A percentile compares a stretch with the other conserved stretches of the same genome.
Evolutionary conservation across 1,140 invertebrate species (phyloP).

Genomic region (Diploscapter pachys): DNA sequence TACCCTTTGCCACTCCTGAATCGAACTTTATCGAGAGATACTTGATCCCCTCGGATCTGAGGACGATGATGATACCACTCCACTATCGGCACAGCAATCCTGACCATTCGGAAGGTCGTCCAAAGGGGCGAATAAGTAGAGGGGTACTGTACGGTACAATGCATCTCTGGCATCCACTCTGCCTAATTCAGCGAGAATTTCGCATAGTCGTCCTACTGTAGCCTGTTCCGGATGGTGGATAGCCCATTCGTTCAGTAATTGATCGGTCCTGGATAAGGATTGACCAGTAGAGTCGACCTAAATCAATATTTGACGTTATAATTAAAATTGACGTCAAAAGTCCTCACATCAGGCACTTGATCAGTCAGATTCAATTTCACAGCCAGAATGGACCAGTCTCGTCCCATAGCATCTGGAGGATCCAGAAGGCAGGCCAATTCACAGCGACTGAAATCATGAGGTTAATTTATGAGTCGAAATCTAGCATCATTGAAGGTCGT

Average conservation of each 20-base stretch:
- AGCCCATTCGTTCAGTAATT: constrained; percentile 63
- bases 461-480: too few species aligned
- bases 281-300: constrained; percentile 60
- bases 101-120: constrained; percentile 41
- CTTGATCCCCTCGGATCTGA: constrained; percentile 10
- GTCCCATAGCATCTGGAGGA: constrained; percentile 73
- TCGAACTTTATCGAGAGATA: constrained; percentile 7
- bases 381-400: constrained; percentile 78
- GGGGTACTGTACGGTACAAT: constrained; percentile 61
- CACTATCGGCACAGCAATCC: constrained; percentile 21
- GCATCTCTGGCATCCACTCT: constrained; percentile 64
- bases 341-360: constrained; percentile 61
- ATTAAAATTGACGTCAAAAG: neutral
- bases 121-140: constrained; percentile 60
- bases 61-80: constrained; percentile 39
- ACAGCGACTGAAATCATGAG: constrained; percentile 49
- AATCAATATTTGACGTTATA: neutral
- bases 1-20: neutral
- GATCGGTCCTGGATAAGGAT: constrained; percentile 62
- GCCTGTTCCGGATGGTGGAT: constrained; percentile 59
- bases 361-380: constrained; percentile 70
- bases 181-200: constrained; percentile 63
- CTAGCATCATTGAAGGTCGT: neutral
- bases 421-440: constrained; percentile 68
- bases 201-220: constrained; percentile 63